phyloP scores from a whole-genome alignment of 1,140 invertebrate genomes.

The Lysiphlebus fabarum region DNA sequence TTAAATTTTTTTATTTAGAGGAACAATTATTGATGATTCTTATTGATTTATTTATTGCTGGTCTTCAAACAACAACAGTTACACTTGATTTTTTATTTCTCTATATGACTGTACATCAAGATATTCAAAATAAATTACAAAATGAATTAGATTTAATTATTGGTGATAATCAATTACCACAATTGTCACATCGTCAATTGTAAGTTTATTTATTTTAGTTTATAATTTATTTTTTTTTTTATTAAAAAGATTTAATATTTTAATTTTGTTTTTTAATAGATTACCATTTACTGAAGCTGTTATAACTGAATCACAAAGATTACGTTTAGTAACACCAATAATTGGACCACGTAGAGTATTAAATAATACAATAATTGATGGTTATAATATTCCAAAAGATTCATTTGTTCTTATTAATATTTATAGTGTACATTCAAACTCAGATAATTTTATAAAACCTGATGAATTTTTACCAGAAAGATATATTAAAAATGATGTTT shows the following conservation, averaged over 20 bases:
- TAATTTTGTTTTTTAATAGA: too few species aligned
- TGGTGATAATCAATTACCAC: conserved; percentile 44
- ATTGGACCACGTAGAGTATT: conserved; percentile 67
- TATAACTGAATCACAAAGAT: conserved; percentile 64
- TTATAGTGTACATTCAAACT: conserved; percentile 64
- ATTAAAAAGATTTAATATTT: neutral
- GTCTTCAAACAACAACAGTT: conserved; percentile 69
- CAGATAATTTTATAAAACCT: conserved; percentile 65
- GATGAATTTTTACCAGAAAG: conserved; percentile 70
- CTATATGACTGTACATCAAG: conserved; percentile 63
- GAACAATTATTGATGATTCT: conserved; percentile 69
- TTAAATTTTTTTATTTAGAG: conserved; percentile 46
- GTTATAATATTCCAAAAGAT: conserved; percentile 67
- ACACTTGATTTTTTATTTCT: conserved; percentile 71
- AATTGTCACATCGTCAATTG: conserved; percentile 49
- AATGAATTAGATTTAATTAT: conserved; percentile 63
- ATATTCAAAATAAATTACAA: conserved; percentile 66
- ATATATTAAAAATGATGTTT: conserved; percentile 55
- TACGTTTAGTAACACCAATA: conserved; percentile 62
- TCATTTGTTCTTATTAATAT: conserved; percentile 64
- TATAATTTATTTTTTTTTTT: conserved; percentile 12
- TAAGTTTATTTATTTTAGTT: conserved; percentile 35
- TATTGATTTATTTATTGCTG: conserved; percentile 70
- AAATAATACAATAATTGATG: conserved; percentile 58
- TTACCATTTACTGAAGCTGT: conserved; percentile 66